Evolutionary conservation across 2,888 invertebrate genomes (phyloP), one percentile per base, ranked within the genome.

Genomic region (Tenthredo distinguenda): DNA sequence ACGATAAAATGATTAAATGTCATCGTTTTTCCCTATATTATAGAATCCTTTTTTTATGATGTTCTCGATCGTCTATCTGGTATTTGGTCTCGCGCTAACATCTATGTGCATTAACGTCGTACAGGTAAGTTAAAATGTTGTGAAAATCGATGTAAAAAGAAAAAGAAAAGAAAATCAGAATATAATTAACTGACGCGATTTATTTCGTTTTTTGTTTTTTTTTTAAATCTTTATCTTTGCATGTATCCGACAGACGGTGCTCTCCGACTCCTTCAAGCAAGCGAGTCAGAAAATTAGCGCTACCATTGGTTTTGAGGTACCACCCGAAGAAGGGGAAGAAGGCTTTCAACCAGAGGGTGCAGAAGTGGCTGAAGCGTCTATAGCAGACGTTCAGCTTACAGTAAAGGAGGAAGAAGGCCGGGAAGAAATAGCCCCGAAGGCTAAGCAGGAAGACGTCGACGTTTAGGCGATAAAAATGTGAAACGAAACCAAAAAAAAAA

Each of bases 21-120:
- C 15, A 84, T 18, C 87, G 72, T 31, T 86, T 81, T 65, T 85
- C 84, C 65, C 15, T 92, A 94, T 88, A 91, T 94, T 95, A 10
- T 94, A 95, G 92, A 97, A 98, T 94, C 98, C 98, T 0, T 96
- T 96, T 93, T 96, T 96, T 90, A 98, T 99, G 96, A 97, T 99
- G 95, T 96, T 97, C 85, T 98, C 98, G 58, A 98, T 99, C 90
- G 95, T 99, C 76, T 99, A 99, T 92, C 94, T 99, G 85, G 97
- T 99, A 34, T 98, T 99, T 90, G 99, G 99, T 9, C 94, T 99
- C 86, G 98, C 99, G 0, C 94, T 99, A 31, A 99, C 99, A 82
- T 98, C 99, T 88, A 99, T 99, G 99, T 98, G 98, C 93, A 98
- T 99, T 90, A 99, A 99, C 91, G 98, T 99, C 21, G 98, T 99